Base-by-base conservation (phyloP, 2,888 invertebrate genomes). In the Nemapogon koenigi region DNA sequence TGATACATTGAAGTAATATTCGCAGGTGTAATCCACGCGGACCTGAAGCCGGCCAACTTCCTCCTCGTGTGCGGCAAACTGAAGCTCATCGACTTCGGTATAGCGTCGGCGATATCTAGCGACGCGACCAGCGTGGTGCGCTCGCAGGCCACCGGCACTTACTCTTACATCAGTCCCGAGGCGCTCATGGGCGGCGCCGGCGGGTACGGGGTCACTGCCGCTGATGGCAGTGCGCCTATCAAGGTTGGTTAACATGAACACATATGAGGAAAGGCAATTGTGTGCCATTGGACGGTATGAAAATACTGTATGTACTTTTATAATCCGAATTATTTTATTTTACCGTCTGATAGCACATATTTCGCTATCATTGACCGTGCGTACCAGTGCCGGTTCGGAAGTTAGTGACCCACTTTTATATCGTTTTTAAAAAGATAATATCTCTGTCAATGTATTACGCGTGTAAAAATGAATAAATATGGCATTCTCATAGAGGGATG, bases 1-100 rank as follows among this genome's bases (percentile, higher is more conserved):
- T 13, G 11, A 37, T 2, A 10, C 6, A 37, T 18, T 16, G 28
- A 14, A 19, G 26, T 27, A 31, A 17, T 29, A 13, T 14, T 59
- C 11, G n/a, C 56, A 93, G 94, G 92, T 37, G 92, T 98, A 2
- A 93, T 98, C 50, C 98, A 98, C 71, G 91, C 95, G 0, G 98
- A 99, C 69, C 71, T 98, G 49, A 98, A 98, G 65, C 98, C 98
- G 0, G 94, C 94, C 0, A 98, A 98, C 71, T 99, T 98, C 68
- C 81, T 98, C 28, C 81, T 94, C 57, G 91, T 93, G 4, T 84
- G 87, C 44, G 92, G 91, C 2, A 83, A 88, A 29, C 68, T 98
- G 39, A 98, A 98, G 76, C 76, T 98, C 41, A 99, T 98, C 48
- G 98, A 98, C 79, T 98, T 98, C 78, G 98, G 97, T 38, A 96